These are phyloP conservation scores for Podotricha telesiphe DNA, from an alignment of 2,888 invertebrate genomes.

Conservation along the genomic window DNA sequence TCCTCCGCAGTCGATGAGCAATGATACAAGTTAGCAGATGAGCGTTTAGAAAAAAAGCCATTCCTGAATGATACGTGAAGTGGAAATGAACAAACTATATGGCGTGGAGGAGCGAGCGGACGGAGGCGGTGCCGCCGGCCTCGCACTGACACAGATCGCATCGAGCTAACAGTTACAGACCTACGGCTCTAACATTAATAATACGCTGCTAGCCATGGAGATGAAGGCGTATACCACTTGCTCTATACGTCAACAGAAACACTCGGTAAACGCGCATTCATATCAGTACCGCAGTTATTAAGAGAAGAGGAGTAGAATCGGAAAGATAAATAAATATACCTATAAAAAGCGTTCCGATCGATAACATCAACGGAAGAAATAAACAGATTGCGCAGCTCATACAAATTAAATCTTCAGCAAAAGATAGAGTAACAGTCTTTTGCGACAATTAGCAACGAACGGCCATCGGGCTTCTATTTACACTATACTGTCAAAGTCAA, in stretches of 20 bases:
- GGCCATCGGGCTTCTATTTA: conserved; percentile 84
- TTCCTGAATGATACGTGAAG: conserved; percentile 81
- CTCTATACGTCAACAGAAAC: conserved; percentile 77
- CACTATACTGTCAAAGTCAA: conserved; percentile 79
- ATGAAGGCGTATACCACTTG: conserved; percentile 79
- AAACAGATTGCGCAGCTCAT: conserved; percentile 84
- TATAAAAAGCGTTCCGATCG: conserved; percentile 82
- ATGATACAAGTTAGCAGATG: conserved; percentile 75
- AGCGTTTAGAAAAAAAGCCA: conserved; percentile 80
- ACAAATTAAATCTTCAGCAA: conserved; percentile 83
- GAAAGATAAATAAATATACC: conserved; percentile 83
- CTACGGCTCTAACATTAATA: conserved; percentile 79
- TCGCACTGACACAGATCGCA: conserved; percentile 74
- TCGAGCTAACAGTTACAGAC: conserved; percentile 78
- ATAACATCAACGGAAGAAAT: conserved; percentile 79
- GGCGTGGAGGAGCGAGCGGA: conserved; percentile 70
- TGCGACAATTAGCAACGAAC: conserved; percentile 84
- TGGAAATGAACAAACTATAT: conserved; percentile 64
- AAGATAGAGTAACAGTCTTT: conserved; percentile 82
- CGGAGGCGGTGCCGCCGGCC: conserved; percentile 60
- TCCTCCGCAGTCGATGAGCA: conserved; percentile 57
- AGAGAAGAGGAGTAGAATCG: conserved; percentile 79
- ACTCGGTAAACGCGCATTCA: conserved; percentile 81
- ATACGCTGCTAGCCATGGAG: conserved; percentile 80
- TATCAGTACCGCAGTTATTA: conserved; percentile 77